phyloP scores from a whole-genome alignment of 2,113 vertebrate species.

The Harpagus bidentatus region DNA sequence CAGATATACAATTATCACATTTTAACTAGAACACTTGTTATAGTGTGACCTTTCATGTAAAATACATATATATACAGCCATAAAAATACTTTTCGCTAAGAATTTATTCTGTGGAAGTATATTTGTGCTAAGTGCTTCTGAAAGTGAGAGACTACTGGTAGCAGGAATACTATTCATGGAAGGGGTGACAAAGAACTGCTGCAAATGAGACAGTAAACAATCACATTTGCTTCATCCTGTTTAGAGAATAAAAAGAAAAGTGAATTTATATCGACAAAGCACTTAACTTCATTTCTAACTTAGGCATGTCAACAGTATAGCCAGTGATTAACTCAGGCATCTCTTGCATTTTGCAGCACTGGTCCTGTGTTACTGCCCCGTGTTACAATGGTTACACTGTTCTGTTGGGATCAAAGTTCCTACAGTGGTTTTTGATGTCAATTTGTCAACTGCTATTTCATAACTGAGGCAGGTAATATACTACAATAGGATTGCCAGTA shows the following conservation, averaged over 20 bases:
- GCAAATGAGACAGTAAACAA: neutral
- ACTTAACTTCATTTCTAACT: neutral
- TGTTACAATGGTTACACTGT: neutral
- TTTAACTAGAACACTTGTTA: neutral
- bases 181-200: neutral
- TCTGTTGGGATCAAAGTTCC: neutral
- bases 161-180: neutral
- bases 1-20: neutral
- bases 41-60: neutral
- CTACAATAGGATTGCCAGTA: neutral
- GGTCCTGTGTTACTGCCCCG: neutral
- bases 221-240: neutral
- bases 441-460: neutral
- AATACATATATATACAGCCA: neutral
- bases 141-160: constrained; percentile 10
- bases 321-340: neutral
- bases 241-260: neutral
- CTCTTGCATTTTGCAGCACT: neutral
- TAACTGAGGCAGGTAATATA: neutral
- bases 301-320: neutral
- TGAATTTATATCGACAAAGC: neutral
- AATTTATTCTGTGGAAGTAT: neutral
- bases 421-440: neutral
- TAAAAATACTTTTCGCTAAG: neutral
- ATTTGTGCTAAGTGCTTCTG: neutral